Base-by-base conservation (phyloP, 2,113 vertebrate species). In the Catharus bicknelli region DNA sequence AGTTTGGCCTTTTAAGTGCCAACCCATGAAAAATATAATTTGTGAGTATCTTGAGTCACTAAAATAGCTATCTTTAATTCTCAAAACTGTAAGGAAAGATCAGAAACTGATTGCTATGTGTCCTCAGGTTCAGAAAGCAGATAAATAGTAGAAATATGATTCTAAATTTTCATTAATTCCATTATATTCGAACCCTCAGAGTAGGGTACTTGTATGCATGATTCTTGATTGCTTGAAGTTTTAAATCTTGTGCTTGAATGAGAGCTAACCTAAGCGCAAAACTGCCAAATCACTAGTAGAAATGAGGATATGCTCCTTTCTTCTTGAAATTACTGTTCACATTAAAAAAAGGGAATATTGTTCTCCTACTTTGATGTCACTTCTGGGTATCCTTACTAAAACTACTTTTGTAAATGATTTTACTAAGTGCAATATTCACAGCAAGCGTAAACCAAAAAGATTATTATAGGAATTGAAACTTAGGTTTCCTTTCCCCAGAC, bases 141-240 rank as follows among this genome's bases (percentile, higher is more conserved):
- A 80, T 9, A 82, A 63, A 2, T 9, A 55, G 20, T 40, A 50
- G n/a, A 79, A 82, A 75, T 32, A 40, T 2, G 0, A 26, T 82
- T 82, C 79, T 0, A 63, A 59, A 43, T 59, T 69, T 58, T 27
- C 30, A 27, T 61, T 83, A 6, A 57, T 66, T 43, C 14, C 7
- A 7, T 73, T 53, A 13, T 21, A 10, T 51, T 83, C 34, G 66
- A 54, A 36, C 4, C 5, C 50, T 62, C 38, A 29, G 20, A 34
- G 7, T 16, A 69, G 7, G 15, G 7, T 53, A 30, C 15, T 34
- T 23, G 3, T 13, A 47, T 11, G 5, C 0, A 1, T 51, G 43
- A 34, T n/a, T 86, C 83, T 83, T 92, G 36, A 42, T 51, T 73
- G 30, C 45, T 57, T 10, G 26, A 17, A 17, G 9, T n/a, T 84